A percentile compares a stretch with the other conserved stretches of the same genome.
These are phyloP conservation scores for Hirudinaria manillensis DNA, from an alignment of 2,888 invertebrate species.

Conservation along the genomic window DNA sequence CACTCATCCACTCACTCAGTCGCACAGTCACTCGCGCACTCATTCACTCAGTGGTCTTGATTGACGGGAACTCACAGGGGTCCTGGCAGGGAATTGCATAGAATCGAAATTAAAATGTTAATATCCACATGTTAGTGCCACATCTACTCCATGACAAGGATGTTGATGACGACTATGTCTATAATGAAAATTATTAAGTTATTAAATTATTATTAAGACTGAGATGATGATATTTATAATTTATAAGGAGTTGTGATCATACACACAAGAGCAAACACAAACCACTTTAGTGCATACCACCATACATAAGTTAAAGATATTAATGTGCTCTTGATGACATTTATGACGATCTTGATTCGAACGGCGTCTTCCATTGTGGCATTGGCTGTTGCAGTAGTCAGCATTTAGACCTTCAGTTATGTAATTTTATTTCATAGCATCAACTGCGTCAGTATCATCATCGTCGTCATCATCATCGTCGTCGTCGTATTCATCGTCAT, in stretches of 20 bases:
- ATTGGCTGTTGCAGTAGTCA: not conserved
- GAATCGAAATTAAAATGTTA: slow-evolving; percentile 13
- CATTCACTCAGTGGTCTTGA: not conserved
- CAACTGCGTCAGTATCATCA: not conserved
- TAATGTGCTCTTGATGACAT: no score
- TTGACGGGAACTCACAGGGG: slow-evolving; percentile 15
- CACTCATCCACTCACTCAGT: not conserved
- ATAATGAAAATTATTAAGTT: not conserved
- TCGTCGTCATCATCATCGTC: not conserved
- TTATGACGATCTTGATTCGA: not conserved
- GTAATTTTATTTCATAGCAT: not conserved
- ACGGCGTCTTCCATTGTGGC: not conserved
- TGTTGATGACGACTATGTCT: not conserved
- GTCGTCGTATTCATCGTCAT: not conserved
- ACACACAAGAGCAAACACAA: no score
- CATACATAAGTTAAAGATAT: no score
- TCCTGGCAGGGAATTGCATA: slow-evolving; percentile 9
- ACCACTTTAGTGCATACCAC: no score
- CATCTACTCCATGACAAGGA: not conserved
- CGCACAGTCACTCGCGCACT: not conserved
- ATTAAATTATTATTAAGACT: not conserved
- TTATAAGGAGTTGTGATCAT: no score
- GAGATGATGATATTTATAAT: not conserved
- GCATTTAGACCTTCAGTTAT: not conserved
- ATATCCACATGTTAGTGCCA: not conserved